These are phyloP conservation scores for Amblyteles armatorius DNA, from an alignment of 2,888 invertebrate genomes.

Conservation along the genomic window DNA sequence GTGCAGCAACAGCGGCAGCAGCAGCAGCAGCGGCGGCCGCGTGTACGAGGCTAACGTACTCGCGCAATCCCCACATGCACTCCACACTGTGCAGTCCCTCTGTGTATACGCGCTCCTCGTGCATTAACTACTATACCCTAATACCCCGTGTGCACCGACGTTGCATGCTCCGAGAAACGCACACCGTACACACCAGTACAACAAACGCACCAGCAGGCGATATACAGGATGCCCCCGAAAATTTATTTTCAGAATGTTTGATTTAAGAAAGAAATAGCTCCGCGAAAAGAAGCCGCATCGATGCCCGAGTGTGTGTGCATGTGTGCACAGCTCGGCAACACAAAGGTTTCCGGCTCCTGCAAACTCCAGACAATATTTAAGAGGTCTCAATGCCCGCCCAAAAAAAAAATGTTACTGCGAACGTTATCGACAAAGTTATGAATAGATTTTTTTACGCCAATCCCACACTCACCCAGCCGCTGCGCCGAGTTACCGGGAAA, in stretches of 20 bases:
- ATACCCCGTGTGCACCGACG: conserved; percentile 12
- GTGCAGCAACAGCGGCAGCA: conserved; percentile 66
- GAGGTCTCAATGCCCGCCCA: conserved; percentile 79
- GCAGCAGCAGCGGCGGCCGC: conserved; percentile 56
- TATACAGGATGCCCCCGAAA: conserved; percentile 71
- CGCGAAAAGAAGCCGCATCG: conserved; percentile 53
- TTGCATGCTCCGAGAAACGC: conserved; percentile 59
- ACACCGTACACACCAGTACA: conserved; percentile 51
- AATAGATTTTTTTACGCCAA: conserved; percentile 61
- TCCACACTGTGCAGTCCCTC: conserved; percentile 38
- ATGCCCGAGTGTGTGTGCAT: conserved; percentile 4
- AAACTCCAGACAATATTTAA: conserved; percentile 78
- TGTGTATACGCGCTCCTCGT: conserved; percentile 42
- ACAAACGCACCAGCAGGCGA: conserved; percentile 44
- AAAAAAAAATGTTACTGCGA: neutral
- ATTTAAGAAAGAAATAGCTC: conserved; percentile 82
- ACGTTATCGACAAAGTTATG: conserved; percentile 66
- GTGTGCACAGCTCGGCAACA: conserved; percentile 16
- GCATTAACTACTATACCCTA: conserved; percentile 28
- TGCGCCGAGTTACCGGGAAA: conserved; percentile 67
- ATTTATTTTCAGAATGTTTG: conserved; percentile 84
- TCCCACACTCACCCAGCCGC: conserved; percentile 9
- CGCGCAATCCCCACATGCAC: conserved; percentile 62
- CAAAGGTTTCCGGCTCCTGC: conserved; percentile 72
- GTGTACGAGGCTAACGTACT: conserved; percentile 66